Percentiles rank a stretch among this genome's conserved stretches.
Conservation (phyloP, 2,113 vertebrate genomes). For the Noturus placidus region DNA sequence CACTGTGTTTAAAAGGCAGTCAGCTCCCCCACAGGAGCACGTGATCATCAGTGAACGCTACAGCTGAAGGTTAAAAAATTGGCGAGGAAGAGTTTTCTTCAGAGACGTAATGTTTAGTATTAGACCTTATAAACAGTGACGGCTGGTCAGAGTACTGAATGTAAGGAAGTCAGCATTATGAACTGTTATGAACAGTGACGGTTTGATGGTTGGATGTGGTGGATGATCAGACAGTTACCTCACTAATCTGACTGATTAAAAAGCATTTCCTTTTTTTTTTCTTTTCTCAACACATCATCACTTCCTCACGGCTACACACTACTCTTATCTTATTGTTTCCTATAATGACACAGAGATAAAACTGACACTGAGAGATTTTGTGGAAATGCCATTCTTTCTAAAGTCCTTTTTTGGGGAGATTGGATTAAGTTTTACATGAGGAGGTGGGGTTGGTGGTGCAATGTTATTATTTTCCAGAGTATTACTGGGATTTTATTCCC, state of each 20-base stretch:
- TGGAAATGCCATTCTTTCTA: background rate
- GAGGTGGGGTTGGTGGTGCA: too few relatives aligned
- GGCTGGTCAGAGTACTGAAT: background rate
- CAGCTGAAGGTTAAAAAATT: constrained; percentile 3
- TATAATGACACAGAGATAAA: background rate
- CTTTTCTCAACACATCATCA: background rate
- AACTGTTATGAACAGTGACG: background rate
- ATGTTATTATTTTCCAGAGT: background rate
- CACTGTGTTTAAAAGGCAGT: constrained; percentile 13
- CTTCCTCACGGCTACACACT: background rate
- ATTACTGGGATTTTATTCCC: background rate
- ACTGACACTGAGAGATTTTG: background rate
- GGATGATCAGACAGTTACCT: background rate
- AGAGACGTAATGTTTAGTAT: background rate
- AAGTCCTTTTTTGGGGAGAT: too few relatives aligned
- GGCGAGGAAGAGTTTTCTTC: background rate
- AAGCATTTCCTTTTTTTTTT: background rate
- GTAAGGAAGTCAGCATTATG: background rate
- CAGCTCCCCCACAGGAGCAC: background rate
- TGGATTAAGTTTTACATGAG: too few relatives aligned
- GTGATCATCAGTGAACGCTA: background rate
- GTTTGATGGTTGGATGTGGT: background rate
- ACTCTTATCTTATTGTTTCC: background rate
- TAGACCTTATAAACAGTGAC: background rate
- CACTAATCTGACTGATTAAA: background rate